Percentiles rank a stretch among this genome's conserved stretches.
phyloP scores from a whole-genome alignment of 2,113 vertebrate genomes.

The Onychorhynchus coronatus region DNA sequence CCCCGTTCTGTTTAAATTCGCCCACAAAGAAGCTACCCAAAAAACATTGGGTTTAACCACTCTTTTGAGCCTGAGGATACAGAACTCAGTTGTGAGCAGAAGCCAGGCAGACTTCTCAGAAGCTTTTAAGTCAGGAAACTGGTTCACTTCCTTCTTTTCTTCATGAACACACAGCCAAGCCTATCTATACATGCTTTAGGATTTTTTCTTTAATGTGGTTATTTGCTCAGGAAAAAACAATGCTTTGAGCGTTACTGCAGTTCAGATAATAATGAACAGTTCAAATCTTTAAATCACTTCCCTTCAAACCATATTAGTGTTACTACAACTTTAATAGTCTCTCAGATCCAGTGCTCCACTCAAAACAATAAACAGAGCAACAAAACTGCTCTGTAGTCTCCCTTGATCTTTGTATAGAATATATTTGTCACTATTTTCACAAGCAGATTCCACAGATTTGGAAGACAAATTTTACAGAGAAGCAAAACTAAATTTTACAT shows the following conservation, averaged over 20 bases:
- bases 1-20: neutral
- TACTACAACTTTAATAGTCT: neutral
- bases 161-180: neutral
- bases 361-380: slow-evolving; percentile 14
- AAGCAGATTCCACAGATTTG: neutral
- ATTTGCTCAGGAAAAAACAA: slow-evolving; percentile 11
- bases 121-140: slow-evolving; percentile 35
- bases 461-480: neutral
- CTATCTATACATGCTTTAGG: neutral
- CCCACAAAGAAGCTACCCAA: neutral
- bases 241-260: neutral
- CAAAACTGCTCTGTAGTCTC: neutral
- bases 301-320: neutral
- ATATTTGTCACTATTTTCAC: neutral
- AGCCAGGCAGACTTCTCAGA: neutral
- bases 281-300: slow-evolving; percentile 38
- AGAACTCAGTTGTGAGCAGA: neutral
- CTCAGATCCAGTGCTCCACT: neutral
- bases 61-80: neutral
- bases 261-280: slow-evolving; percentile 2
- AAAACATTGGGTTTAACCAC: neutral
- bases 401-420: neutral
- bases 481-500: neutral
- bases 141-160: slow-evolving; percentile 34
- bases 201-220: slow-evolving; percentile 28